These are phyloP conservation scores for Argentina silus DNA, from an alignment of 2,797 vertebrate genomes.

Conservation along the genomic window DNA sequence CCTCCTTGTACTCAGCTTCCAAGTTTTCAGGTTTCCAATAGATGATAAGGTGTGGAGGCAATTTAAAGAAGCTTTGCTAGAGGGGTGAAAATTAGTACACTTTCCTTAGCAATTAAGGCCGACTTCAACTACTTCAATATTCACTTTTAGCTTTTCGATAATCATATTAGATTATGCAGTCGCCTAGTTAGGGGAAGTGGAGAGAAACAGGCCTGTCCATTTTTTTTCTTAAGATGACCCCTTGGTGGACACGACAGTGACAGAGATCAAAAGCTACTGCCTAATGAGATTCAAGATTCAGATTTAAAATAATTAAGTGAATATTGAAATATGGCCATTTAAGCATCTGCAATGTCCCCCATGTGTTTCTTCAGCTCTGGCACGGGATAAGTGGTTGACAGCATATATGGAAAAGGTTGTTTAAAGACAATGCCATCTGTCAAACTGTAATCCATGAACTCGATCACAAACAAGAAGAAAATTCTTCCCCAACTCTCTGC, in stretches of 20 bases:
- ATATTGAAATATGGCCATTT: conserved; percentile 10
- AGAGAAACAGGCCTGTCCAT: conserved; percentile 68
- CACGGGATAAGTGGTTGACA: conserved; percentile 53
- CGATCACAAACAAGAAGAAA: conserved; percentile 60
- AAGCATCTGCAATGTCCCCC: not conserved
- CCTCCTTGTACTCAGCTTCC: conserved; percentile 1
- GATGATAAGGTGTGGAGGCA: conserved; percentile 23
- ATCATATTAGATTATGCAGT: conserved; percentile 82
- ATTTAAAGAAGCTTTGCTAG: conserved; percentile 37
- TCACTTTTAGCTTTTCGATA: conserved; percentile 77
- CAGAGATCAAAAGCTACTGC: conserved; percentile 78
- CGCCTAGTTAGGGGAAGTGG: conserved; percentile 76
- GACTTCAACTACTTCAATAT: conserved; percentile 72
- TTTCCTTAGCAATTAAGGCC: conserved; percentile 50
- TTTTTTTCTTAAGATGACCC: conserved; percentile 76
- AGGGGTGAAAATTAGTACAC: conserved; percentile 46
- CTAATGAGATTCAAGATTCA: conserved; percentile 42
- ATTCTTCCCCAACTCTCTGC: conserved; percentile 58
- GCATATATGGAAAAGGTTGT: conserved; percentile 46
- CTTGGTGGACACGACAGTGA: conserved; percentile 79
- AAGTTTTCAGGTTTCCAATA: conserved; percentile 20
- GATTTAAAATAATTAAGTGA: conserved; percentile 57
- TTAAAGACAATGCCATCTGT: conserved; percentile 75
- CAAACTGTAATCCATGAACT: conserved; percentile 68
- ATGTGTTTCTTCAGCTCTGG: not conserved